Evolutionary conservation across 2,888 invertebrate species (phyloP), one percentile per base, ranked within the genome.

Genomic region (Dascillus cervinus): DNA sequence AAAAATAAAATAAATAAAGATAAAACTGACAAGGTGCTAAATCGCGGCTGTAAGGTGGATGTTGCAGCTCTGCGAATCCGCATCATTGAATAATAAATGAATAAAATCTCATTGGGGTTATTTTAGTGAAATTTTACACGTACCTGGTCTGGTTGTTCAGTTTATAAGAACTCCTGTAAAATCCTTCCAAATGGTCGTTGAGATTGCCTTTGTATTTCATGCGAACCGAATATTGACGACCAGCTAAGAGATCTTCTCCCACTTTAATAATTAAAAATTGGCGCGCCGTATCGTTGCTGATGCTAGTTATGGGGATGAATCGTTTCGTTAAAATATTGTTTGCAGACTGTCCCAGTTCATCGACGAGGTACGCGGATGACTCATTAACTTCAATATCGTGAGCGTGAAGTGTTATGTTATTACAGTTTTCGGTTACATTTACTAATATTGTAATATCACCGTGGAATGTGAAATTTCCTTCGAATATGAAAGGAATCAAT

Each of bases 151-250:
- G 67, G 46, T 79, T 79, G 39, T 72, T 72, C 41, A 74, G 73
- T 45, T 70, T 71, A 58, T 89, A 89, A 0, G 83, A 83, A 63
- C 86, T 87, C 47, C 85, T 72, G 55, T 88, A 89, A 62, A 89
- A 87, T 22, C 88, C 89, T 50, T 81, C 77, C 17, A 88, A 65
- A 43, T 79, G 72, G 54, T 87, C 83, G 52, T 81, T 82, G 28
- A 90, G 66, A 36, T 75, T 67, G 1, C 88, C 90, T 3, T 70
- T 66, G 53, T 79, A 91, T 26, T 73, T 72, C 38, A 89, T 77
- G 43, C 73, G 67, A 41, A 91, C 57, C 28, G 73, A 62, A 58
- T 87, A 89, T 40, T 73, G 71, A 24, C 67, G 64, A 8, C 77
- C 79, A 8, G 62, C 66, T 42, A 66, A 64, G 37, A 89, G 58